phyloP scores from a whole-genome alignment of 2,113 vertebrate genomes.

The Cariama cristata region DNA sequence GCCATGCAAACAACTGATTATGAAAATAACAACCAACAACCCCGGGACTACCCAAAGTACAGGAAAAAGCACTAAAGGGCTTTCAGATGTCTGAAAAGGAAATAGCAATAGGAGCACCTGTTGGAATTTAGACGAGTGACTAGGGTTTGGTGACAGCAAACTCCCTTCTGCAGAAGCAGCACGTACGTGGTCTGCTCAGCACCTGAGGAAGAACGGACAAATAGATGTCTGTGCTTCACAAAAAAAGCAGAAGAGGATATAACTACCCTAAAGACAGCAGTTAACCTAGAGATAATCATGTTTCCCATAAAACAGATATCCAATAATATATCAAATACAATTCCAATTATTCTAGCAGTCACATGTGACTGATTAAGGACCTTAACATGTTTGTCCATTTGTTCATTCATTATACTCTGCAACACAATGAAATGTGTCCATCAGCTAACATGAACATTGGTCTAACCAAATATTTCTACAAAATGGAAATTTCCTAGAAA shows the following conservation, averaged over 20 bases:
- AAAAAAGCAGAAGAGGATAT: background rate
- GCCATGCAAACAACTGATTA: background rate
- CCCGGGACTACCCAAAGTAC: background rate
- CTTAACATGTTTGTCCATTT: background rate
- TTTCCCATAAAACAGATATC: background rate
- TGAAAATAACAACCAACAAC: background rate
- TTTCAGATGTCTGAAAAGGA: background rate
- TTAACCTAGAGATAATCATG: background rate
- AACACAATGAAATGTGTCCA: background rate
- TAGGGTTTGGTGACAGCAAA: background rate
- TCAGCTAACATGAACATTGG: background rate
- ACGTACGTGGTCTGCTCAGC: background rate
- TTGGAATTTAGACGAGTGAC: background rate
- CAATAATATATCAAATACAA: background rate
- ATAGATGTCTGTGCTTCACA: fast-evolving
- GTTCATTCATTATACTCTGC: background rate
- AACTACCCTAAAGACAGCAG: background rate
- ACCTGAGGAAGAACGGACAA: background rate
- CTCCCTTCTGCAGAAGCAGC: background rate
- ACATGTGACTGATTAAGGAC: background rate
- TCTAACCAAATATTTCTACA: background rate
- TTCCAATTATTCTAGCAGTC: background rate
- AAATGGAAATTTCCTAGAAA: background rate
- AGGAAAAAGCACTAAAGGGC: background rate
- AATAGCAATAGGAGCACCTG: background rate